Percentiles rank a stretch among this genome's conserved stretches.
Evolutionary conservation across 2,888 invertebrate genomes (phyloP).

Genomic region (Caenorhabditis macrosperma): DNA sequence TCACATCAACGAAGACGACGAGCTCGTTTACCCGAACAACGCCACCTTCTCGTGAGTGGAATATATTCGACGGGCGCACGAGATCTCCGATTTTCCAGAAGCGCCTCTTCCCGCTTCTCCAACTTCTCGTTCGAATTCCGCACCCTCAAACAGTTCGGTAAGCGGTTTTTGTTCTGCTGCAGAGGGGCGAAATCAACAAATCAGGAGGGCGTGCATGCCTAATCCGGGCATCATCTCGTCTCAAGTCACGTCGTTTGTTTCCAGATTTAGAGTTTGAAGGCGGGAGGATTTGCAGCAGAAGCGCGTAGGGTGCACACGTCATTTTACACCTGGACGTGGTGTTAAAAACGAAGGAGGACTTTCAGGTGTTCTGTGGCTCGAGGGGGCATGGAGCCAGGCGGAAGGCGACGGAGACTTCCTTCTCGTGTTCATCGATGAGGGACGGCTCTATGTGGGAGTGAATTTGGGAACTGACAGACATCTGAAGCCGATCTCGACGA

Average conservation of each 20-base stretch:
- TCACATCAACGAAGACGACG: conserved; percentile 53
- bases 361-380: conserved; percentile 64
- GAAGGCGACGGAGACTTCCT: conserved; percentile 59
- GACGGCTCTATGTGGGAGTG: conserved; percentile 61
- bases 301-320: conserved; percentile 20
- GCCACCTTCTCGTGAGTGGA: conserved; percentile 60
- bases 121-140: conserved; percentile 66
- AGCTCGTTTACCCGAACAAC: conserved; percentile 63
- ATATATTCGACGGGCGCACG: neutral
- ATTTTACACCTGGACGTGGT: conserved; percentile 13
- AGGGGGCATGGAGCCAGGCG: conserved; percentile 56
- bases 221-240: no score
- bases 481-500: conserved; percentile 64
- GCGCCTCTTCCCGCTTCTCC: conserved; percentile 43
- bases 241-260: conserved; percentile 34
- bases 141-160: conserved; percentile 54
- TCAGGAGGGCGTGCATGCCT: no score
- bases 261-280: neutral
- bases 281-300: neutral
- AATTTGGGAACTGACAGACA: conserved; percentile 66
- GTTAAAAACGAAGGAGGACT: neutral
- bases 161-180: conserved; percentile 3
- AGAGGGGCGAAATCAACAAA: no score
- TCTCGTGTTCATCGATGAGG: conserved; percentile 61
- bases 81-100: no score